Evolutionary conservation across 1,140 invertebrate genomes (phyloP).

Genomic region (Oscheius sp.): DNA sequence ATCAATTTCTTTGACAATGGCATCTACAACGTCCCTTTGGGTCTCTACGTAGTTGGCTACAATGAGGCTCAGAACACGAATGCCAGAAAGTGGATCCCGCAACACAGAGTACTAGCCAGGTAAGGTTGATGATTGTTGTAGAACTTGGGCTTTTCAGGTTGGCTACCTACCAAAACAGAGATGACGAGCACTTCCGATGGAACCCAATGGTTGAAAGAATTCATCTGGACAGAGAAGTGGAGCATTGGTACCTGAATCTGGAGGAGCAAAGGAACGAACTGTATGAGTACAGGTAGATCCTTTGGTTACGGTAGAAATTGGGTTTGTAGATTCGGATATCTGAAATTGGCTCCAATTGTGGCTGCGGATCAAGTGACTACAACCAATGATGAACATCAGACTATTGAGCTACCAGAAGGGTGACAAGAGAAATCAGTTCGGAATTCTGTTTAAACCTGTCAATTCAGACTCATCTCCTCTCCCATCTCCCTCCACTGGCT

Average conservation of each 20-base stretch:
- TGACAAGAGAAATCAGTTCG: too few species aligned
- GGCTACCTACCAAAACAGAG: slow-evolving; percentile 41
- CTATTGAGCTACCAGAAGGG: background rate
- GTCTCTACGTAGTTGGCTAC: slow-evolving; percentile 59
- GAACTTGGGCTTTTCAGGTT: slow-evolving; percentile 8
- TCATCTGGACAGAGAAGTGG: slow-evolving; percentile 48
- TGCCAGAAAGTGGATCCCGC: slow-evolving; percentile 58
- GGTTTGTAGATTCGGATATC: slow-evolving; percentile 48
- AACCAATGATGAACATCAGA: background rate
- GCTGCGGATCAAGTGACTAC: background rate
- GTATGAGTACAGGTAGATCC: slow-evolving; percentile 42
- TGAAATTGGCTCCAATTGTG: slow-evolving; percentile 51
- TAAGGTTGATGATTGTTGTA: background rate
- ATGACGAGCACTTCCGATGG: slow-evolving; percentile 49
- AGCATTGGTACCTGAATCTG: slow-evolving; percentile 56
- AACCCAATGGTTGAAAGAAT: slow-evolving; percentile 54
- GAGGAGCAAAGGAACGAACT: slow-evolving; percentile 56
- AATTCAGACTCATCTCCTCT: slow-evolving; percentile 52
- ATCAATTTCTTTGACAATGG: slow-evolving; percentile 47
- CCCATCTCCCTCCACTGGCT: slow-evolving; percentile 59
- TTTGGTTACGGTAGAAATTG: background rate
- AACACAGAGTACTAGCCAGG: slow-evolving; percentile 50
- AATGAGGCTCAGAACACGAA: slow-evolving; percentile 54
- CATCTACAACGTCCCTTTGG: slow-evolving; percentile 54
- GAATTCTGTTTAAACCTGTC: slow-evolving; percentile 33